Evolutionary conservation across 1,140 invertebrate species (phyloP).

Genomic region (Centruroides sculpturatus): DNA sequence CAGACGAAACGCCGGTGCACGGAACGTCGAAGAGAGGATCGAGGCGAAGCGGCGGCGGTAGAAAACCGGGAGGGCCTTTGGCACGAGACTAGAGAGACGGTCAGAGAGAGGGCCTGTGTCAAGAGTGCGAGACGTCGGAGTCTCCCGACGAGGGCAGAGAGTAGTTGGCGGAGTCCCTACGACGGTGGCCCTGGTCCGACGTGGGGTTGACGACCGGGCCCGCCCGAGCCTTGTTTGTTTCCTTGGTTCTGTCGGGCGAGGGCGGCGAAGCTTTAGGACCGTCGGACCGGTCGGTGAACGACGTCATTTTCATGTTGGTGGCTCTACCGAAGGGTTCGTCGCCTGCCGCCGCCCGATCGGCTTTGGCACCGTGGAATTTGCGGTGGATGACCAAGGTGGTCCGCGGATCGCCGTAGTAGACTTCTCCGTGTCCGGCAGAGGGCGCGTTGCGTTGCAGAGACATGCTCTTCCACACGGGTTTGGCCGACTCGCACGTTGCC

Average conservation of each 20-base stretch:
- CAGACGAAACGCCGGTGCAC: too few species aligned
- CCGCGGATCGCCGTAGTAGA: background rate
- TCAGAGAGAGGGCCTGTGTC: too few species aligned
- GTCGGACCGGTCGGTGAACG: background rate
- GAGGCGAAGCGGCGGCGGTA: too few species aligned
- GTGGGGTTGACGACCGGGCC: background rate
- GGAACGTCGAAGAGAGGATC: too few species aligned
- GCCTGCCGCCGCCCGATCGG: background rate
- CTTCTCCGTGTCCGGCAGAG: background rate
- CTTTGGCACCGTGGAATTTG: background rate
- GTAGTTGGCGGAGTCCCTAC: background rate
- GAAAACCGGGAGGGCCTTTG: too few species aligned
- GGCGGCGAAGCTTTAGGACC: background rate
- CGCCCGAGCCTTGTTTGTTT: background rate
- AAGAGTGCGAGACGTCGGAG: background rate
- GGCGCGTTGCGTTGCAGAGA: background rate
- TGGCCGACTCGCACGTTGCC: background rate
- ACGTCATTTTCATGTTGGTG: background rate
- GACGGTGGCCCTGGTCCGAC: background rate
- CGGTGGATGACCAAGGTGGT: background rate
- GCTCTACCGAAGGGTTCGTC: background rate
- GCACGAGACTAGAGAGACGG: too few species aligned
- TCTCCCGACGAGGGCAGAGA: background rate
- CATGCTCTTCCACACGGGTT: background rate
- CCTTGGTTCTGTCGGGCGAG: background rate